Evolutionary conservation across 2,888 invertebrate species (phyloP), one percentile per base, ranked within the genome.

Genomic region (Hydrotaea diabolus): DNA sequence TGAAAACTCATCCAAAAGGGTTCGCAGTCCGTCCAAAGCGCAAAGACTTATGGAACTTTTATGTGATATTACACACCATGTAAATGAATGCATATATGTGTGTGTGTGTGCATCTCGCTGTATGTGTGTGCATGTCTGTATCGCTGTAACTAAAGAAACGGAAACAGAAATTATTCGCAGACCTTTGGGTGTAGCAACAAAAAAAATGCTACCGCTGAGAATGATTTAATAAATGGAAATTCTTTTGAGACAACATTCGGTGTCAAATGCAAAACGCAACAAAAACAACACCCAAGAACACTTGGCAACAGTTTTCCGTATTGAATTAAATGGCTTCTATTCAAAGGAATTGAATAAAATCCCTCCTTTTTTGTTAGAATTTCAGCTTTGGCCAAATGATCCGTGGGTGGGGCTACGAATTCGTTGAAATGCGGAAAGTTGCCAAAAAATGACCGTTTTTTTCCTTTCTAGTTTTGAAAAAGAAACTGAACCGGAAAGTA

Each of bases 261-360:
- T 43, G 46, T 46, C 69, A 69, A 46, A 43, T 9, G 13, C 66
- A 66, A 66, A 66, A 66, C 13, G 39, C 43, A 13, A 39, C 59
- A 13, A 59, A 59, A 59, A 23, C 2, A 21, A 57, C 21, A 57
- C 8, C n/a, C n/a, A n/a, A n/a, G n/a, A n/a, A n/a, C n/a, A n/a
- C 13, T 59, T 59, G 59, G 59, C 59, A 59, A 1, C 2, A 23
- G 19, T 26, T 23, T 59, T 59, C 23, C 15, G 1, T 59, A 59
- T 59, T 59, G 59, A 59, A 59, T 59, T 26, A 59, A 59, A 59
- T 59, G 59, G 59, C 23, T 59, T 59, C 26, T 26, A 59, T 59
- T 13, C 17, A 4, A 19, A 21, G 55, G 8, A 23, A 19, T 8
- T 55, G 23, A 1, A 23, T 11, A 19, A 21, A 49, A n/a, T n/a